phyloP scores from a whole-genome alignment of 2,888 invertebrate genomes.

The Megaustenia siamemsis region DNA sequence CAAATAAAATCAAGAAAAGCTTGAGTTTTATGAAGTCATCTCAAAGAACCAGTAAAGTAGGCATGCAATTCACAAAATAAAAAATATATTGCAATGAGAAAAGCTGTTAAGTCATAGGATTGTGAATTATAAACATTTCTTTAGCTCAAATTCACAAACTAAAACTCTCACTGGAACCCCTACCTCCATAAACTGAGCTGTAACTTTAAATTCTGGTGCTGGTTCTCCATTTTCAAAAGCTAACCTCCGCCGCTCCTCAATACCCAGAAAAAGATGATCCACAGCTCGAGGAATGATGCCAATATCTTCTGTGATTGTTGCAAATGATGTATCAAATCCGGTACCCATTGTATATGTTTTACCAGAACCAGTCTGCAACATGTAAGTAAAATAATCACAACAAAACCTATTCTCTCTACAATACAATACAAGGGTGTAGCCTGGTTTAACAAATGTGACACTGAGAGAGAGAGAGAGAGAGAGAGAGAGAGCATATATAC shows the following conservation, averaged over 20 bases:
- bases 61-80: no score
- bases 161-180: no score
- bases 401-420: background rate
- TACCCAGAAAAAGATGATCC: slow-evolving; percentile 89
- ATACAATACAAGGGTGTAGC: background rate
- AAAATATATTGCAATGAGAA: no score
- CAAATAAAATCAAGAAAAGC: no score
- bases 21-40: no score
- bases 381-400: slow-evolving; percentile 21
- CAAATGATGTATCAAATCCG: slow-evolving; percentile 90
- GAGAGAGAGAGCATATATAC: slow-evolving; percentile 23
- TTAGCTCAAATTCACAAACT: no score
- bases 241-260: slow-evolving; percentile 82
- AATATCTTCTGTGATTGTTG: slow-evolving; percentile 82
- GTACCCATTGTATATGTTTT: slow-evolving; percentile 99
- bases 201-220: slow-evolving; percentile 87
- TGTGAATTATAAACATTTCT: no score
- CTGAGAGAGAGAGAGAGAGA: slow-evolving; percentile 41
- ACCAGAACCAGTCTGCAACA: slow-evolving; percentile 93
- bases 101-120: no score
- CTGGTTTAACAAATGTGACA: slow-evolving; percentile 18
- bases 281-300: slow-evolving; percentile 98
- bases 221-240: slow-evolving; percentile 85
- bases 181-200: slow-evolving; percentile 92
- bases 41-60: no score